Evolutionary conservation across 2,888 invertebrate genomes (phyloP), one percentile per base, ranked within the genome.

Genomic region (Callyntrura sp.): DNA sequence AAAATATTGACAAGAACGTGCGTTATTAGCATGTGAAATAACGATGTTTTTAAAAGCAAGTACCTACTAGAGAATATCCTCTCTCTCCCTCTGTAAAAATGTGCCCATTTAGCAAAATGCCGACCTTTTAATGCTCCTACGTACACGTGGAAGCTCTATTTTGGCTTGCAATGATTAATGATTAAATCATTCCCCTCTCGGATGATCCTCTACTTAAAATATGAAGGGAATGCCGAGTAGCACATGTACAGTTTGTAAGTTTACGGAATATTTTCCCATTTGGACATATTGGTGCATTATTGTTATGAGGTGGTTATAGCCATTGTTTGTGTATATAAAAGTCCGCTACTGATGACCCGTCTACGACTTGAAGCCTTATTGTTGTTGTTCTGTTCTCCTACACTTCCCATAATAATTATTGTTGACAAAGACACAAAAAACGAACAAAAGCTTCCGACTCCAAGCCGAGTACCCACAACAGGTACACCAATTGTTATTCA

Each of bases 371-470:
- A 55, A 55, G 51, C n/a, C n/a, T n/a, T 12, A 78, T 78, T 28
- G 28, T 85, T 85, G 78, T 85, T 85, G 51, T 62, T 78, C 55
- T 25, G 28, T n/a, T n/a, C 60, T 60, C 79, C 20, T 68, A 48
- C 35, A 11, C 14, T 81, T 73, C 70, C 25, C 23, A 20, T n/a
- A n/a, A n/a, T n/a, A n/a, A n/a, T n/a, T n/a, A n/a, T 70, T 86
- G 79, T 86, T 86, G 86, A 86, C 86, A 81, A 57, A 28, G 20
- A 55, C 86, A 79, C 51, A 82, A 88, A 88, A 88, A 82, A 73
- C 73, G 25, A 55, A 81, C 70, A 88, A 88, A 88, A 88, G 88
- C 70, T 88, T 82, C 88, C 88, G 88, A 88, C 88, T 20, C 17
- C 0, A 11, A 70, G 70, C 28, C 45, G n/a, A n/a, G 17, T 70